A percentile compares a stretch with the other conserved stretches of the same genome.
These are phyloP conservation scores for Leucoraja erinaceus DNA, from an alignment of 2,113 vertebrate genomes.

Conservation along the genomic window DNA sequence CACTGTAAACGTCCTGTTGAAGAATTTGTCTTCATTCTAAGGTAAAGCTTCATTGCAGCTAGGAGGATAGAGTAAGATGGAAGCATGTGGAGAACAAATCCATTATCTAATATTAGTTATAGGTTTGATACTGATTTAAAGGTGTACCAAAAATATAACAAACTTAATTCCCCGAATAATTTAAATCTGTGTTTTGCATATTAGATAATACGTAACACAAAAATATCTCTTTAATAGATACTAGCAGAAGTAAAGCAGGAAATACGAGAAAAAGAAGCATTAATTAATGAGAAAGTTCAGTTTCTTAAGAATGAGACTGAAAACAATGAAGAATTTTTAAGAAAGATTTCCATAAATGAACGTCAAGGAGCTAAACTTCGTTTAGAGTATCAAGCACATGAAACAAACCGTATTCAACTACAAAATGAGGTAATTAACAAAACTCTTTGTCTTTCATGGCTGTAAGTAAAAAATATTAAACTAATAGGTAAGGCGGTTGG, in stretches of 20 bases:
- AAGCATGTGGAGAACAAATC: not conserved
- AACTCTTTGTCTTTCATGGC: not conserved
- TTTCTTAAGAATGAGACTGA: slow-evolving; percentile 70
- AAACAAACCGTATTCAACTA: slow-evolving; percentile 57
- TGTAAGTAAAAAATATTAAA: not conserved
- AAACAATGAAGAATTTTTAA: slow-evolving; percentile 81
- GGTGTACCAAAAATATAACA: not conserved
- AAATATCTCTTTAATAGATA: slow-evolving; percentile 53
- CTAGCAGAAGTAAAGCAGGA: slow-evolving; percentile 67
- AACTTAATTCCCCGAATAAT: not conserved
- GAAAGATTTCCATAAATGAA: slow-evolving; percentile 61
- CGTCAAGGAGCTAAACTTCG: slow-evolving; percentile 59
- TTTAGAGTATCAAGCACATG: slow-evolving; percentile 62
- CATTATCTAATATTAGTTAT: no score
- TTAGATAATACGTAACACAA: not conserved
- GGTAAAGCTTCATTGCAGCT: not conserved
- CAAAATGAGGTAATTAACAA: slow-evolving; percentile 71
- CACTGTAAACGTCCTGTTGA: not conserved
- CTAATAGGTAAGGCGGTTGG: not conserved
- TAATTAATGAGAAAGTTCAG: slow-evolving; percentile 66
- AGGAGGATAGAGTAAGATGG: not conserved
- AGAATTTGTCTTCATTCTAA: not conserved
- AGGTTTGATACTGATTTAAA: not conserved
- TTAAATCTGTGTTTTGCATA: not conserved
- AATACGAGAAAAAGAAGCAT: slow-evolving; percentile 61